phyloP scores from a whole-genome alignment of 1,140 invertebrate species.

The Drosophila yakuba region DNA sequence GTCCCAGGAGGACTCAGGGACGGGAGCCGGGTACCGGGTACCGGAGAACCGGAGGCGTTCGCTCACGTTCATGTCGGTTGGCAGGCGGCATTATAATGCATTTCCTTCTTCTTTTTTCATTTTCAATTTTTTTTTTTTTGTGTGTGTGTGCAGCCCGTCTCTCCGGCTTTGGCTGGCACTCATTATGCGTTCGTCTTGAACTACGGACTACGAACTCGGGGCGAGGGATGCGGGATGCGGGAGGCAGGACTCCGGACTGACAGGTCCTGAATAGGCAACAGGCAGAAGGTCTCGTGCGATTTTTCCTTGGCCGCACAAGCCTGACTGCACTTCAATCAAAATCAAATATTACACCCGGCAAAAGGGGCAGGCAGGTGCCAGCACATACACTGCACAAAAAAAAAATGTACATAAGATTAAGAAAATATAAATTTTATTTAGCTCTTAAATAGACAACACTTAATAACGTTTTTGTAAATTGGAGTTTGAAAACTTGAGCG shows the following conservation, averaged over 20 bases:
- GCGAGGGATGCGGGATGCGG: neutral
- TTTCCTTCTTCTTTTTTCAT: slow-evolving; percentile 5
- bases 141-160: slow-evolving; percentile 1
- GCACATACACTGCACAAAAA: neutral
- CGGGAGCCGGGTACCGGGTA: neutral
- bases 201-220: neutral
- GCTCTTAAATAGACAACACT: neutral
- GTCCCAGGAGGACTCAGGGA: slow-evolving; percentile 1
- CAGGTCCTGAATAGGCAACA: slow-evolving; percentile 63
- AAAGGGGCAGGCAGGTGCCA: neutral
- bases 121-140: neutral
- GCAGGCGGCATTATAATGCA: slow-evolving; percentile 61
- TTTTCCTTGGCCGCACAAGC: slow-evolving; percentile 62
- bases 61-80: slow-evolving; percentile 45
- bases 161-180: slow-evolving; percentile 42
- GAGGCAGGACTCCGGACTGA: slow-evolving; percentile 19
- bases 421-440: too few species aligned
- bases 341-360: slow-evolving; percentile 72
- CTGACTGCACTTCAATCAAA: slow-evolving; percentile 79
- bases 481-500: neutral
- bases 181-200: slow-evolving; percentile 50
- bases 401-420: neutral
- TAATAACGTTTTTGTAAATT: neutral
- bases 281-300: slow-evolving; percentile 68
- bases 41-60: slow-evolving; percentile 5